A percentile compares a stretch with the other conserved stretches of the same genome.
phyloP scores from a whole-genome alignment of 2,797 vertebrate genomes.

The Cheirogaleus major region DNA sequence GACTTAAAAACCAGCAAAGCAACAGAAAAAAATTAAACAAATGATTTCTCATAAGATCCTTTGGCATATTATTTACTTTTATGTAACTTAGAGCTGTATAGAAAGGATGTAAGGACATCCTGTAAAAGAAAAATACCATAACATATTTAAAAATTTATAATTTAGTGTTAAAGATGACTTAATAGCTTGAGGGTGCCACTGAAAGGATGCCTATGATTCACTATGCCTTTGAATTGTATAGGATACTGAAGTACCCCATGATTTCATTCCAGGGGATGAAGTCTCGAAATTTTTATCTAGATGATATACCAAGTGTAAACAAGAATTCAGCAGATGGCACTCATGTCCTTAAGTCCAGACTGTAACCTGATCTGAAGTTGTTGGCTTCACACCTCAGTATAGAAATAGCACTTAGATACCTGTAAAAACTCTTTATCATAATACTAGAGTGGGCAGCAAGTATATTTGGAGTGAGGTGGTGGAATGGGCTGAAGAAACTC shows the following conservation, averaged over 20 bases:
- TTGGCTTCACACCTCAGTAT: neutral
- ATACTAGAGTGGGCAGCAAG: neutral
- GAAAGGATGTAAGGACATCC: neutral
- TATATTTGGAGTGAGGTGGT: neutral
- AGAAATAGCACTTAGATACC: neutral
- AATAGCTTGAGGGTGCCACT: neutral
- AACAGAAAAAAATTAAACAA: neutral
- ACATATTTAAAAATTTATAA: neutral
- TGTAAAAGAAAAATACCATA: neutral
- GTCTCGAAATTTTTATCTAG: neutral
- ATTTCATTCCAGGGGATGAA: neutral
- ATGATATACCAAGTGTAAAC: neutral
- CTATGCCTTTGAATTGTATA: neutral
- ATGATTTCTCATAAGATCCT: neutral
- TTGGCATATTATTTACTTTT: neutral
- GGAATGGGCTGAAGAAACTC: neutral
- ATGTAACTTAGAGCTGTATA: neutral
- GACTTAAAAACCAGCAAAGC: neutral
- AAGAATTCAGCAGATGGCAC: neutral
- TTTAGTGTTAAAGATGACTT: neutral
- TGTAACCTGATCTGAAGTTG: neutral
- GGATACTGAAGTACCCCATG: neutral
- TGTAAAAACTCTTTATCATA: neutral
- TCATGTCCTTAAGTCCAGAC: neutral
- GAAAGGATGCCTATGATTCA: neutral